Conservation (phyloP, 2,113 vertebrate genomes). For the Rhagologus leucostigma region DNA sequence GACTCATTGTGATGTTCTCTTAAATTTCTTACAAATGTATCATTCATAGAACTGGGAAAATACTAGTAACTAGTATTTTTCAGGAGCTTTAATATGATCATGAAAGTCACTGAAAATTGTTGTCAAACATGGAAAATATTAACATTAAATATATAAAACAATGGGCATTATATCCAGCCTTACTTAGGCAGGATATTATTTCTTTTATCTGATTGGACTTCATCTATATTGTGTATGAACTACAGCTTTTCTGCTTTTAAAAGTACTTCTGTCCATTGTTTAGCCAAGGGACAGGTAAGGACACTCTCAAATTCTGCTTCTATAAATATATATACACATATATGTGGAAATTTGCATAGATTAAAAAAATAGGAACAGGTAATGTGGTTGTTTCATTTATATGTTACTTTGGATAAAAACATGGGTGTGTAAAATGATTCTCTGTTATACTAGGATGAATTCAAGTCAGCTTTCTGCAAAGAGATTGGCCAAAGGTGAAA, state of each 20-base stretch:
- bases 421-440: background rate
- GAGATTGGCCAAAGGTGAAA: background rate
- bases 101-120: background rate
- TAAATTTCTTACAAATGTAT: background rate
- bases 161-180: background rate
- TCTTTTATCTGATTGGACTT: background rate
- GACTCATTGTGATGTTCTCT: background rate
- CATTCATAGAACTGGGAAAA: background rate
- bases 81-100: background rate
- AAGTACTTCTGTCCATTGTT: background rate
- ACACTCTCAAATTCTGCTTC: background rate
- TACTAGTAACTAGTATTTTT: background rate
- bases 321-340: background rate
- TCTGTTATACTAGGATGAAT: background rate
- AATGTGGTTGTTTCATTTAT: background rate
- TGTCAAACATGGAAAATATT: background rate
- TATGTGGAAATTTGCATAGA: background rate
- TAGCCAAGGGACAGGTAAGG: background rate
- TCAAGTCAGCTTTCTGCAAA: background rate
- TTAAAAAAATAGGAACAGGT: background rate
- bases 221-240: background rate
- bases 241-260: background rate
- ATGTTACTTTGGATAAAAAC: background rate
- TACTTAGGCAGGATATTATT: background rate
- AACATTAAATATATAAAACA: background rate